These are phyloP conservation scores for Ganaspis brasiliensis DNA, from an alignment of 2,888 invertebrate species.

Conservation along the genomic window DNA sequence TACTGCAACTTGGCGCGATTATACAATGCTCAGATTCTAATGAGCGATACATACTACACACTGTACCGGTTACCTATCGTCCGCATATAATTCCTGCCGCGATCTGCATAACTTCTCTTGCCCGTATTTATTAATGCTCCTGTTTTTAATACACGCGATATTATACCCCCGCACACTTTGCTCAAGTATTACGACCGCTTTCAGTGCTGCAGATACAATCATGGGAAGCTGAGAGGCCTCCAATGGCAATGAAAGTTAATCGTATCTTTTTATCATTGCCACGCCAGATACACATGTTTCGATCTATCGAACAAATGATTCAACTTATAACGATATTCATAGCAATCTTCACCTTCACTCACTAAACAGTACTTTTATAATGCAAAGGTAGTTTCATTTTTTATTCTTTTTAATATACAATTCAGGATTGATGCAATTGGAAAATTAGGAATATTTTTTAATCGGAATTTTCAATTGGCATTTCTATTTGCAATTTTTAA, in stretches of 20 bases:
- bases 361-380: too few relatives aligned
- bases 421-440: too few relatives aligned
- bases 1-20: constrained; percentile 51
- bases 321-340: not conserved
- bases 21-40: constrained; percentile 54
- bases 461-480: too few relatives aligned
- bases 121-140: constrained; percentile 28
- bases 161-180: constrained; percentile 25
- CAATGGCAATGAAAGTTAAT: constrained; percentile 35
- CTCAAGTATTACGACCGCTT: constrained; percentile 24
- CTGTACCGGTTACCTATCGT: constrained; percentile 27
- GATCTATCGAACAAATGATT: constrained; percentile 10
- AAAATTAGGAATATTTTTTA: too few relatives aligned
- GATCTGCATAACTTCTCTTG: constrained; percentile 36
- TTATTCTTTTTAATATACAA: too few relatives aligned
- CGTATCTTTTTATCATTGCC: constrained; percentile 18
- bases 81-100: constrained; percentile 26
- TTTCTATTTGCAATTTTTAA: too few relatives aligned
- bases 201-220: constrained; percentile 25
- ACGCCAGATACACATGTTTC: constrained; percentile 32
- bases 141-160: constrained; percentile 39
- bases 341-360: too few relatives aligned
- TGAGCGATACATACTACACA: constrained; percentile 47
- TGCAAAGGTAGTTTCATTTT: too few relatives aligned
- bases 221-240: constrained; percentile 36